Evolutionary conservation across 2,113 vertebrate genomes (phyloP), one percentile per base, ranked within the genome.

Genomic region (Zosterops japonicus): DNA sequence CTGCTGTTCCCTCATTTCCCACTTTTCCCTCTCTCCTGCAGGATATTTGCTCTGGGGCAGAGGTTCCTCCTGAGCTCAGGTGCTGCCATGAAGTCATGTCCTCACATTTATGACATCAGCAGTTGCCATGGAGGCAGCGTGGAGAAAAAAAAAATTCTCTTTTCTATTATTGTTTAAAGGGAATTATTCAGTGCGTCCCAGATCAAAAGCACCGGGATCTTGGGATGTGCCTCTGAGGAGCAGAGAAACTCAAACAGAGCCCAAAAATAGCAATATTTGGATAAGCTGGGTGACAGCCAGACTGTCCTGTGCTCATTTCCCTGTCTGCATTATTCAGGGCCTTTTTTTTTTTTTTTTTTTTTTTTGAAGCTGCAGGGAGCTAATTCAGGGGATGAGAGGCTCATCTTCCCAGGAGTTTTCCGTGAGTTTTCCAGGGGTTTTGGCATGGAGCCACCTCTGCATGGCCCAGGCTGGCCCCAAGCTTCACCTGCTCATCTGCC

Each of bases 251-350:
- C 46, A 17, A 96, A 92, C 94, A 95, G 74, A 96, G 88, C 85
- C 90, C 64, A 24, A 97, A 96, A 96, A 95, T 95, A 97, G 95
- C 90, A 95, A 65, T 95, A 92, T 96, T 95, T 96, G 96, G 94
- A 83, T 89, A 95, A 96, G 76, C 88, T 92, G 93, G 85, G 68
- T 89, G 95, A 47, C 86, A 96, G 92, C 77, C 94, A 86, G 83
- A 6, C 81, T 88, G 67, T 80, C 95, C 94, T 94, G 87, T 44
- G 68, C 88, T 97, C 68, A 0, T 94, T 94, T 93, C 87, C 67
- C 80, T 60, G 12, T 52, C 83, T 74, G 1, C 71, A 50, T 88
- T 94, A 83, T 90, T 93, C 85, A 74, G 61, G 69, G 83, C 52
- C 35, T 24, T 87, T 94, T 94, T 89, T 84, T 93, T 92, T 90